Conservation (phyloP, 1,140 invertebrate species). For the Tetraneura akinire region DNA sequence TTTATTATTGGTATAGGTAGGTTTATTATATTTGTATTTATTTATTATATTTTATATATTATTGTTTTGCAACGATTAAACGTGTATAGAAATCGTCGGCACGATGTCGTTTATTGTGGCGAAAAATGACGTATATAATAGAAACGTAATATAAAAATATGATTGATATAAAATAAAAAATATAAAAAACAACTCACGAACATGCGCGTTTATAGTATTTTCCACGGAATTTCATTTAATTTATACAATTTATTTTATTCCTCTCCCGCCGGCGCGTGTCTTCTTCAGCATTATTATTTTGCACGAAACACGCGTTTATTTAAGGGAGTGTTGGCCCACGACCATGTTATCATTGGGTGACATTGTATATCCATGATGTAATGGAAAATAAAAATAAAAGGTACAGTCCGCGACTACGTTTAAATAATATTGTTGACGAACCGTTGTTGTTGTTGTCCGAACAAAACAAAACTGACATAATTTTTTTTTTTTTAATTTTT, state of each 20-base stretch:
- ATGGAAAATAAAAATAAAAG: slow-evolving; percentile 3
- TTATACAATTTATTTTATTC: not conserved
- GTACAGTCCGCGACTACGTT: not conserved
- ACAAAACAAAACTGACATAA: not conserved
- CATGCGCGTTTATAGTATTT: not conserved
- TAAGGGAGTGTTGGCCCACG: no score
- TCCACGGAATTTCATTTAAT: not conserved
- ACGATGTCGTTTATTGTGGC: not conserved
- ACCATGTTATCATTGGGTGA: not conserved
- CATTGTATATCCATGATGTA: not conserved
- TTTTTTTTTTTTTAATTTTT: no score
- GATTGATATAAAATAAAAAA: no score
- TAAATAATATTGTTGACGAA: not conserved
- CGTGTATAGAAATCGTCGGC: not conserved
- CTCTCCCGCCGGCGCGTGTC: no score
- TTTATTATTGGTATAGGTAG: no score
- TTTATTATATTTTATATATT: no score
- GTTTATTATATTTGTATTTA: no score
- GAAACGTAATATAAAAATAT: no score
- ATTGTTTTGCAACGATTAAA: not conserved
- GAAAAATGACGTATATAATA: not conserved
- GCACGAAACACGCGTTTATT: no score
- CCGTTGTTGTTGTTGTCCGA: not conserved
- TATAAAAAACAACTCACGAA: not conserved
- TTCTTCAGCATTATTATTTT: no score